phyloP scores from a whole-genome alignment of 1,140 invertebrate species.

The Calycopis cecrops region DNA sequence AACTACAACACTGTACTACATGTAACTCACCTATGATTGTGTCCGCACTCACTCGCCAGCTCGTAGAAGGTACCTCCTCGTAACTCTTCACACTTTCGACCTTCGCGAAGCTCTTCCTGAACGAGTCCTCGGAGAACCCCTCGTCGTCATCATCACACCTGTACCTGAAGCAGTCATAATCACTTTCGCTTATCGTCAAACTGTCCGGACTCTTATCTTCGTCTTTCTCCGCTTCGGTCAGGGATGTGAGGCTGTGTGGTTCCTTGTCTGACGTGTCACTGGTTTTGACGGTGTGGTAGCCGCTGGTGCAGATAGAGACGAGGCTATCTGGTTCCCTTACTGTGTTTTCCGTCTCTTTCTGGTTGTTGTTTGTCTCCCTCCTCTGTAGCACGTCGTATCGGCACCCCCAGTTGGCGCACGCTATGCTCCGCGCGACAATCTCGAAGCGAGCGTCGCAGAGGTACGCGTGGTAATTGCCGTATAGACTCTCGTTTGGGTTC shows the following conservation, averaged over 20 bases:
- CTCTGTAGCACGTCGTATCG: slow-evolving; percentile 79
- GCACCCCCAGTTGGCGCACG: slow-evolving; percentile 86
- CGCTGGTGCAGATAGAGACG: slow-evolving; percentile 55
- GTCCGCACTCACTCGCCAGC: slow-evolving; percentile 55
- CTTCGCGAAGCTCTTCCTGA: slow-evolving; percentile 53
- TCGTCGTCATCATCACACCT: slow-evolving; percentile 76
- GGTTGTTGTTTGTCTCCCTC: slow-evolving; percentile 59
- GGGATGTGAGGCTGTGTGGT: slow-evolving; percentile 19
- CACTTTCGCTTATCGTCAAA: slow-evolving; percentile 85
- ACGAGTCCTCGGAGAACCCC: slow-evolving; percentile 58
- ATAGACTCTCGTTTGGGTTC: slow-evolving; percentile 76
- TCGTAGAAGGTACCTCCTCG: slow-evolving; percentile 41
- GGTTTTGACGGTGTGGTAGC: slow-evolving; percentile 57
- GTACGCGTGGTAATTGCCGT: slow-evolving; percentile 88
- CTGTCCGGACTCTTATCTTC: slow-evolving; percentile 73
- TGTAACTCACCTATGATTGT: slow-evolving; percentile 52
- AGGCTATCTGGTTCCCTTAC: slow-evolving; percentile 57
- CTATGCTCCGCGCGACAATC: slow-evolving; percentile 82
- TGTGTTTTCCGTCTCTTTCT: slow-evolving; percentile 50
- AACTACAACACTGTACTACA: too few species aligned
- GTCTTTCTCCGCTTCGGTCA: slow-evolving; percentile 21
- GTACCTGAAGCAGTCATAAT: slow-evolving; percentile 88
- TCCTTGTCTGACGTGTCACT: slow-evolving; percentile 65
- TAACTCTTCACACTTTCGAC: slow-evolving; percentile 27
- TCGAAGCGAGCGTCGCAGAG: slow-evolving; percentile 87